A percentile compares a stretch with the other conserved stretches of the same genome.
phyloP scores from a whole-genome alignment of 2,113 vertebrate species.

The Microcebus lehilahytsara region DNA sequence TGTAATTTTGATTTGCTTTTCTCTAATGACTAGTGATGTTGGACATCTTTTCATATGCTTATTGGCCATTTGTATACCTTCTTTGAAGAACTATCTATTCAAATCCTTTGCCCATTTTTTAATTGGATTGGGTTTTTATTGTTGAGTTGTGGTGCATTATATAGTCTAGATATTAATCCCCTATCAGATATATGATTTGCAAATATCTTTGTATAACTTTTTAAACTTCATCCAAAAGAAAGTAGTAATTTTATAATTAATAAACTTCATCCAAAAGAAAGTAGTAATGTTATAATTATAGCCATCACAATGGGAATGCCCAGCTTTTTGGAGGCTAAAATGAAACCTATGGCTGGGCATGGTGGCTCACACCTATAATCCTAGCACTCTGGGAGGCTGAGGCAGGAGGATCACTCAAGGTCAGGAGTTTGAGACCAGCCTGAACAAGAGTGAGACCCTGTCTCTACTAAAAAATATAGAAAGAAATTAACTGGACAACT shows the following conservation, averaged over 20 bases:
- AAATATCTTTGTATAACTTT: not conserved
- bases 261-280: not conserved
- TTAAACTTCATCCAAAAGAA: not conserved
- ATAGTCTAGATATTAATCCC: not conserved
- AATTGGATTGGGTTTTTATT: not conserved
- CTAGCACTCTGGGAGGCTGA: too few species aligned
- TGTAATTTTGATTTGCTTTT: not conserved
- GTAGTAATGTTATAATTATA: not conserved
- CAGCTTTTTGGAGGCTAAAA: not conserved
- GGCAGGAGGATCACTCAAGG: too few species aligned
- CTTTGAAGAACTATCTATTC: not conserved
- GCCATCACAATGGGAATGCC: not conserved
- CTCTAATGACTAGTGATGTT: not conserved
- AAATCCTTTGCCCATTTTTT: not conserved
- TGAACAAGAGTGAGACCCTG: too few species aligned
- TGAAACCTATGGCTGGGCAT: not conserved
- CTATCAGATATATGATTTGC: not conserved
- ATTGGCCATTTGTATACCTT: not conserved
- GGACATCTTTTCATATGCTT: not conserved
- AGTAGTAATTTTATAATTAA: not conserved
- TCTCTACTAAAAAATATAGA: too few species aligned
- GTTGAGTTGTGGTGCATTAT: not conserved
- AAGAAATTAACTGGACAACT: too few species aligned
- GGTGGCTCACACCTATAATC: too few species aligned
- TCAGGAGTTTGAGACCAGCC: too few species aligned